phyloP scores from a whole-genome alignment of 1,140 invertebrate genomes.

The Ooceraea biroi region DNA sequence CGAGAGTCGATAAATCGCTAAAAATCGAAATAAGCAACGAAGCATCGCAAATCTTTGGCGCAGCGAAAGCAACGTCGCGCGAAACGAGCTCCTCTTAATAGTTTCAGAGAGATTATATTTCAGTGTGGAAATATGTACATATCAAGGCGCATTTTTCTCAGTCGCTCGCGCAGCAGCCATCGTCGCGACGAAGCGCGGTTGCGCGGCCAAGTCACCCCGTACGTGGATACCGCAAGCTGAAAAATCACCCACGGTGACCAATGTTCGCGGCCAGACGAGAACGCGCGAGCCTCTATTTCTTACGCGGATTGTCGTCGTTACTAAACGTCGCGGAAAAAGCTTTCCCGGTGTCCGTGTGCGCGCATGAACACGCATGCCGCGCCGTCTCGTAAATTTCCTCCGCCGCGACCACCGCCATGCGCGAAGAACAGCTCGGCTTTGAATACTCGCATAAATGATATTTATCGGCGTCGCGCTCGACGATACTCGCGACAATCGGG shows the following conservation, averaged over 20 bases:
- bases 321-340: slow-evolving; percentile 45
- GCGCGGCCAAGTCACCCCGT: slow-evolving; percentile 15
- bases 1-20: no score
- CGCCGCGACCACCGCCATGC: not conserved
- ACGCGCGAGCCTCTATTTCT: slow-evolving; percentile 19
- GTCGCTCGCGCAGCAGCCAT: not conserved
- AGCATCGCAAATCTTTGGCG: no score
- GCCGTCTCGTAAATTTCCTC: slow-evolving; percentile 40
- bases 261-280: slow-evolving; percentile 22
- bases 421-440: slow-evolving; percentile 40
- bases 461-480: slow-evolving; percentile 39
- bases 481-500: slow-evolving; percentile 46
- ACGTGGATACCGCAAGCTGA: slow-evolving; percentile 9
- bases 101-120: no score
- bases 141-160: slow-evolving; percentile 7
- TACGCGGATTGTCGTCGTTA: slow-evolving; percentile 31
- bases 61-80: no score
- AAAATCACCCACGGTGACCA: slow-evolving; percentile 38
- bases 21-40: no score
- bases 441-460: slow-evolving; percentile 44
- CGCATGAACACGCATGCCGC: not conserved
- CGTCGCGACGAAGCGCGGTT: slow-evolving; percentile 17
- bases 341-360: not conserved
- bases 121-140: no score
- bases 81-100: no score